Base-by-base conservation (phyloP, 1,140 invertebrate genomes). In the Conus betulinus region DNA sequence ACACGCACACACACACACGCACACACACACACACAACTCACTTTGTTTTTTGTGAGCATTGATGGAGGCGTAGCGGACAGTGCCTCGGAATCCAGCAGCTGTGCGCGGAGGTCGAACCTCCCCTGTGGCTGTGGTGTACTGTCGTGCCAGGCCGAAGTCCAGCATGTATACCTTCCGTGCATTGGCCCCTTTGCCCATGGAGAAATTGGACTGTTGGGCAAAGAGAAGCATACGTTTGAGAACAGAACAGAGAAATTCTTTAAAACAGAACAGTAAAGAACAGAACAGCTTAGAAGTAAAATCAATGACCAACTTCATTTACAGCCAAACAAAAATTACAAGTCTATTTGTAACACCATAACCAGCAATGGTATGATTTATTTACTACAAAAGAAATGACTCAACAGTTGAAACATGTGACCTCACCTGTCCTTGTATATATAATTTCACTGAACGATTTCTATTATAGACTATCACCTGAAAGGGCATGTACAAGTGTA, bases 11-110 rank as follows among this genome's bases (percentile, higher is more conserved):
- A 39, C 39, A 39, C 39, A 39, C 39, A 39, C 39, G 3, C 39
- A 39, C 39, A 39, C 39, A 3, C 39, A 39, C 39, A 39, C 39
- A 63, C 10, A 63, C 25, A 87, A 90, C 87, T 92, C 89, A 97
- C 97, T 95, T 99, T 99, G 96, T 99, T 99, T 94, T n/a, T 99
- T 98, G 95, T 99, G 99, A 83, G 99, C 99, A 96, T 99, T 99
- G 27, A 99, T 97, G n/a, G 99, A 99, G 76, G 99, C 99, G 96
- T 99, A 99, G 71, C 99, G 97, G 23, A 99, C 99, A 78, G 99
- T 99, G 91, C 99, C 99, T 91, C 99, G 96, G 94, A 99, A 99
- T 23, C 99, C 99, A 79, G 99, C 99, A 20, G 99, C 99, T n/a
- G 98, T 97, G 87, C 99, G 96, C 0, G 99, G 99, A 89, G 98